Conservation (phyloP, 2,113 vertebrate species). For the Eulacestoma nigropectus region DNA sequence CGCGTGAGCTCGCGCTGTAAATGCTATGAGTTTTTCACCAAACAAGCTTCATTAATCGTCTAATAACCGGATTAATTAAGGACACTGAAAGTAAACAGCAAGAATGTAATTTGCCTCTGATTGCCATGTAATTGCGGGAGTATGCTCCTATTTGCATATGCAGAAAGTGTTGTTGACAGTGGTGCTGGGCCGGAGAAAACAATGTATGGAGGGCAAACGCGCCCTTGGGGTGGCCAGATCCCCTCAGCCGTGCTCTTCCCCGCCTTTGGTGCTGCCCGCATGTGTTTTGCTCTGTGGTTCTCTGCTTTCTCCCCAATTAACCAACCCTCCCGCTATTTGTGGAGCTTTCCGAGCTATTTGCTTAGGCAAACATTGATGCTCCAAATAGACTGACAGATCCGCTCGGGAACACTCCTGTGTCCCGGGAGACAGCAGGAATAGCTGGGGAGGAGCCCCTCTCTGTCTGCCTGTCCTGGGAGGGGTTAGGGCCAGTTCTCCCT, state of each 20-base stretch:
- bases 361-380: neutral
- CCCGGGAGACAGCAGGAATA: neutral
- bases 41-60: slow-evolving; percentile 79
- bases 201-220: neutral
- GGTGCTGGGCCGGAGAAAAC: neutral
- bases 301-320: neutral
- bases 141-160: slow-evolving; percentile 68
- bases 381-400: neutral
- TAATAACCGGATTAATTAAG: slow-evolving; percentile 83
- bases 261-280: neutral
- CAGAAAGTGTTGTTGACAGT: slow-evolving; percentile 38
- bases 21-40: slow-evolving; percentile 73
- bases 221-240: neutral
- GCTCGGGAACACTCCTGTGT: neutral
- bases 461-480: neutral
- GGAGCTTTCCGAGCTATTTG: neutral
- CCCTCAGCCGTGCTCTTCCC: neutral
- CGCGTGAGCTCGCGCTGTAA: slow-evolving; percentile 5
- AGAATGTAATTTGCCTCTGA: slow-evolving; percentile 79
- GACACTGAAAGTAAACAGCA: slow-evolving; percentile 77
- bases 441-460: neutral
- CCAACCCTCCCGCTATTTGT: neutral
- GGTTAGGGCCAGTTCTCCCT: neutral
- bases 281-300: neutral
- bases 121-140: slow-evolving; percentile 73